Evolutionary conservation across 2,888 invertebrate genomes (phyloP), one percentile per base, ranked within the genome.

Genomic region (Allygus modestus): DNA sequence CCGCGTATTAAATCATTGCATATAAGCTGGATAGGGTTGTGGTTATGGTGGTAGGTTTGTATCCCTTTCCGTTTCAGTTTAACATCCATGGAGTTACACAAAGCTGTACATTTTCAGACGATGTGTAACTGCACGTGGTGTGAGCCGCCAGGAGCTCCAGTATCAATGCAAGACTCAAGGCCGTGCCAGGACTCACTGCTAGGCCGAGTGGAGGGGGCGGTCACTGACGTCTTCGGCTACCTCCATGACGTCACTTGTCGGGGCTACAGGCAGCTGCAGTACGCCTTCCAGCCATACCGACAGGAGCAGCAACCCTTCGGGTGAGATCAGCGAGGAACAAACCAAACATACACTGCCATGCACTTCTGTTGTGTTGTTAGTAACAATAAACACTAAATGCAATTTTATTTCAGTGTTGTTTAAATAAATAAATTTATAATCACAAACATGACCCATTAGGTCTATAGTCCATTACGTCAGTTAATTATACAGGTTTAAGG

Each of bases 211-310:
- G 71, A 71, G 71, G 71, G 71, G 41, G 20, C 20, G 71, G 71
- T 71, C 37, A 4, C 9, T 1, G 71, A 17, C 71, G 71, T 71
- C 71, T 41, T 71, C 37, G 41, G 71, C 20, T 71, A 71, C 71
- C 17, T 71, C 11, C 71, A 37, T 2, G 71, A 71, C 33, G 71
- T 71, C 37, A 41, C 71, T 1, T 71, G 71, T 17, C 37, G 12
- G 23, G 71, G 71, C 23, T 71, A 71, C 71, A 7, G 71, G 7
- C 71, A 71, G 41, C 37, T 71, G 41, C 71, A 71, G 71, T n/a
- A 71, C 28, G 31, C 20, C 41, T 71, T 71, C 71, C 33, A 71
- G 11, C 71, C 71, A 0, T 71, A 71, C 71, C 33, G 71, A 23
- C 15, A 71, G 15, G n/a, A n/a, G n/a, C 69, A 15, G n/a, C 65